These are phyloP conservation scores for Zosterops lateralis DNA, from an alignment of 2,113 vertebrate species.

Conservation along the genomic window DNA sequence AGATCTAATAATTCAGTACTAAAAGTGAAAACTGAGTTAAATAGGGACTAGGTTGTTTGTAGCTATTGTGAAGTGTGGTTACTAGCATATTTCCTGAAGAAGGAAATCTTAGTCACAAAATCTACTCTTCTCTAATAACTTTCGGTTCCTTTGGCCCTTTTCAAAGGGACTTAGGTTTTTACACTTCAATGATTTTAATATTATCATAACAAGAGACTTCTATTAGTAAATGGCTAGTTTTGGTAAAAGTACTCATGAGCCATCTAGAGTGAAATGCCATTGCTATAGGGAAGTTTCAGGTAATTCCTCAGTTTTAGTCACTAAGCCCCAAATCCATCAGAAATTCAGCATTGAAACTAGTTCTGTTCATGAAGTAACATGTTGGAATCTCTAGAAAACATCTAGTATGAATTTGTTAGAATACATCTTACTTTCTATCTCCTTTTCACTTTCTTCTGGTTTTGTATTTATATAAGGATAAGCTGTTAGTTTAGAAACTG, in stretches of 20 bases:
- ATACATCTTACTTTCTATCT: background rate
- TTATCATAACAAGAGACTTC: background rate
- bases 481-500: background rate
- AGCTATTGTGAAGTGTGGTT: background rate
- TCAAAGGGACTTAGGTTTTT: background rate
- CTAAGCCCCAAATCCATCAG: background rate
- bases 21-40: background rate
- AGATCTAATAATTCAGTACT: background rate
- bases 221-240: background rate
- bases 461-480: background rate
- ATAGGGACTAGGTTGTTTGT: background rate
- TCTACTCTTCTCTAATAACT: background rate
- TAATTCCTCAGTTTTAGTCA: background rate
- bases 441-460: background rate
- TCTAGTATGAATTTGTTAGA: background rate
- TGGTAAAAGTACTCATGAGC: background rate
- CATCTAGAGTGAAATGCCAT: background rate
- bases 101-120: background rate
- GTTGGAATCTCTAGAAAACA: background rate
- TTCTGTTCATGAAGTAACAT: background rate
- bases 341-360: background rate
- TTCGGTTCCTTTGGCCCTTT: background rate
- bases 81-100: background rate
- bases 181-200: background rate
- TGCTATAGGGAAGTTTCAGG: background rate